Percentiles rank a stretch among this genome's conserved stretches.
phyloP scores from a whole-genome alignment of 2,797 vertebrate species.

The Chloroceryle amazona region DNA sequence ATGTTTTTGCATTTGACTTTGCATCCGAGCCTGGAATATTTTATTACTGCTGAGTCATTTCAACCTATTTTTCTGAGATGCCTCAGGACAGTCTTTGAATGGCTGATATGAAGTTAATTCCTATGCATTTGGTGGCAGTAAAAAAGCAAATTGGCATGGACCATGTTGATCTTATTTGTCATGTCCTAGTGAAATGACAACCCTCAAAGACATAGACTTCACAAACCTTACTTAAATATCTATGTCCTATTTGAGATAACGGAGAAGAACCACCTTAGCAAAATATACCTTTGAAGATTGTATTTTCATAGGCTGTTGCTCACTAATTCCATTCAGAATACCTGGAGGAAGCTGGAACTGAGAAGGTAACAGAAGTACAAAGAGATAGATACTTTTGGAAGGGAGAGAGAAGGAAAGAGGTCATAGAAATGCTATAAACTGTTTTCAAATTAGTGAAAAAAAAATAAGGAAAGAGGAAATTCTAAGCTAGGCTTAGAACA shows the following conservation, averaged over 20 bases:
- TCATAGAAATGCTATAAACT: not conserved
- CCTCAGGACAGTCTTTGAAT: not conserved
- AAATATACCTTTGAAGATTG: not conserved
- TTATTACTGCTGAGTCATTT: not conserved
- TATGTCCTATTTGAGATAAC: not conserved
- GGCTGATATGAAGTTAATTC: not conserved
- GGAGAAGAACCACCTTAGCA: not conserved
- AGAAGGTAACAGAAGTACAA: not conserved
- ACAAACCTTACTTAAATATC: not conserved
- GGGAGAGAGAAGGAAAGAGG: not conserved
- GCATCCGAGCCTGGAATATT: not conserved
- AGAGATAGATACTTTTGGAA: not conserved
- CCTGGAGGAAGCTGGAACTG: not conserved
- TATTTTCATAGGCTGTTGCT: not conserved
- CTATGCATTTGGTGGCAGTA: not conserved
- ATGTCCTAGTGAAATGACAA: not conserved
- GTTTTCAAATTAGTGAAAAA: not conserved
- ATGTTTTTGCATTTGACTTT: not conserved
- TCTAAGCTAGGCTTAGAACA: not conserved
- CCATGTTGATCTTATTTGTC: not conserved
- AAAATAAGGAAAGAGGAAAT: not conserved
- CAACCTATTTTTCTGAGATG: not conserved
- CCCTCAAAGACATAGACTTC: not conserved
- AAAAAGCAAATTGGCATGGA: not conserved
- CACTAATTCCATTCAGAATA: not conserved